Evolutionary conservation across 2,888 invertebrate species (phyloP), one percentile per base, ranked within the genome.

Genomic region (Amphipoea lucens): DNA sequence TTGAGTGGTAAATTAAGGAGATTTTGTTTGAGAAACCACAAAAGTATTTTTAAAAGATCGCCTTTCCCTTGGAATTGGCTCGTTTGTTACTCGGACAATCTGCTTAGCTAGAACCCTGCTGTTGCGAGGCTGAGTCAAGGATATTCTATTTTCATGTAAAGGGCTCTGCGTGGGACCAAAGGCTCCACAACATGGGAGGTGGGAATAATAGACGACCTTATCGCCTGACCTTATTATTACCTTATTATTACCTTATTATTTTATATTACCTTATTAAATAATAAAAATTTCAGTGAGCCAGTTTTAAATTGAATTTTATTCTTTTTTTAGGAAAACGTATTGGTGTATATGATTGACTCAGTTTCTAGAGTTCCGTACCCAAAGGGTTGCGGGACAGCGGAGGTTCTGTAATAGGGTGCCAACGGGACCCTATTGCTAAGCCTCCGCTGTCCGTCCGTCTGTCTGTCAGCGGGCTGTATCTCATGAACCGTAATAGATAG

Each of bases 31-130:
- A 76, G 76, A 77, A 81, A 78, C 62, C 72, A 74, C 80, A 79
- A 82, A 87, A 90, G 87, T 83, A 89, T 91, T 91, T 91, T 86
- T 89, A 87, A 89, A 87, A 88, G 87, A 87, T 91, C 82, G 87
- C 88, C 88, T 76, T 86, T 87, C 89, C 83, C 84, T 87, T 90
- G 88, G 85, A 92, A 93, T 92, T 91, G 90, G 88, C 87, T 91
- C 91, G 93, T 94, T 92, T 91, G 85, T 93, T 92, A 92, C 88
- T 80, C 89, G 78, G 87, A 89, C 91, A 91, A 90, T 91, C 88
- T 91, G 88, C 86, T 90, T 84, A 79, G 86, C 84, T 77, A 86
- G 85, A 82, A 81, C 79, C 83, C 82, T 74, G 82, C 82, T 79
- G 84, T 74, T 85, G 85, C 40, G 51, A 68, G 68, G 82, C 79